phyloP scores from a whole-genome alignment of 1,140 invertebrate genomes.

The Penaeus chinensis region DNA sequence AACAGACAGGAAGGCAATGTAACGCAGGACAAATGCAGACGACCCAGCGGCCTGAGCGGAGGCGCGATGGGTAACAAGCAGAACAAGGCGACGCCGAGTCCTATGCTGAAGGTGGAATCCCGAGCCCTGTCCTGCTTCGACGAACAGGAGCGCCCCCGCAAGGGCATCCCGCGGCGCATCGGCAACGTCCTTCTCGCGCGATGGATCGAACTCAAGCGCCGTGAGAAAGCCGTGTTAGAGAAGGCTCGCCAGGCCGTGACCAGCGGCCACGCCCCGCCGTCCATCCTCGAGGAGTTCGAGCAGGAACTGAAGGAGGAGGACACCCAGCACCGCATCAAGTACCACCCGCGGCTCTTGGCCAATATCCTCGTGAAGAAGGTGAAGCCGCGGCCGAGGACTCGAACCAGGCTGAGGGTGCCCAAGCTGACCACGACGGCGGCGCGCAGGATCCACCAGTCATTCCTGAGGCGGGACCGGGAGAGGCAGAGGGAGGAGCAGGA shows the following conservation, averaged over 20 bases:
- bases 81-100: constrained; percentile 22
- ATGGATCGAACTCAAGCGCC: constrained; percentile 45
- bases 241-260: constrained; percentile 20
- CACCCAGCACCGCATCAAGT: constrained; percentile 29
- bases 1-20: not conserved
- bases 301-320: constrained; percentile 14
- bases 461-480: constrained; percentile 26
- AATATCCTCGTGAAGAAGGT: not conserved
- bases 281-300: constrained; percentile 30
- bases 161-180: constrained; percentile 33
- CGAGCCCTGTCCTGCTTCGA: constrained; percentile 25
- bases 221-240: constrained; percentile 21
- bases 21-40: not conserved
- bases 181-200: constrained; percentile 33
- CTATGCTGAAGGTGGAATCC: constrained; percentile 32
- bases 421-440: constrained; percentile 42
- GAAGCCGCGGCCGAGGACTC: not conserved
- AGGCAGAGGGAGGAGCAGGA: not conserved
- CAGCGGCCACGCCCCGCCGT: constrained; percentile 30
- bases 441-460: constrained; percentile 32
- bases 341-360: constrained; percentile 29
- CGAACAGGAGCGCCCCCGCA: constrained; percentile 30
- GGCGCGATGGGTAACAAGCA: constrained; percentile 39
- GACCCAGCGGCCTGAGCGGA: not conserved
- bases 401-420: constrained; percentile 18